A percentile compares a stretch with the other conserved stretches of the same genome.
Conservation (phyloP, 2,888 invertebrate species). For the Hermaeophaga mercurialis region DNA sequence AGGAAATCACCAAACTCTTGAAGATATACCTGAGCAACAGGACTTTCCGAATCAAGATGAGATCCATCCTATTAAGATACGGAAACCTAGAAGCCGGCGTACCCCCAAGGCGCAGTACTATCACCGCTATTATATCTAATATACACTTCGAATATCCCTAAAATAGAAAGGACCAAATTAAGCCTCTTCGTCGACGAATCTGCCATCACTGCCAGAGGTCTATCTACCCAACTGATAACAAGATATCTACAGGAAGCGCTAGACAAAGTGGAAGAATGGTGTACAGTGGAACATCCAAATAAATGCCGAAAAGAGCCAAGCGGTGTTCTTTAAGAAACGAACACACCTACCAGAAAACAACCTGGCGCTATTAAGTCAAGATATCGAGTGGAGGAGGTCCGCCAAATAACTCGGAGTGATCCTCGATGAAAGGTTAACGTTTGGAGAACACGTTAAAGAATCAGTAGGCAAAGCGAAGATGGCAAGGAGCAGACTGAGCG, state of each 20-base stretch:
- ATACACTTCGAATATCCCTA: constrained; percentile 19
- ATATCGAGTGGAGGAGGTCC: background rate
- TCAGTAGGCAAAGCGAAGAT: too few species aligned
- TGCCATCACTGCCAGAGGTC: constrained; percentile 11
- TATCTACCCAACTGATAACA: background rate
- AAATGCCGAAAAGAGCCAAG: too few species aligned
- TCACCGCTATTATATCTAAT: constrained; percentile 10
- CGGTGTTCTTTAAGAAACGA: too few species aligned
- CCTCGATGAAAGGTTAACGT: too few species aligned
- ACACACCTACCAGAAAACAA: background rate
- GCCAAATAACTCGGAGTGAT: constrained; percentile 13
- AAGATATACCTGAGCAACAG: constrained; percentile 8
- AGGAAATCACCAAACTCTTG: too few species aligned
- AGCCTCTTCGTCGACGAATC: constrained; percentile 31
- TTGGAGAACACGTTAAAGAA: too few species aligned
- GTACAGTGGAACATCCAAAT: too few species aligned
- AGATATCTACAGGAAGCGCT: too few species aligned
- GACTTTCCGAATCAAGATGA: background rate
- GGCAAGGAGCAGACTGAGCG: too few species aligned
- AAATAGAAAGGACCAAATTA: background rate
- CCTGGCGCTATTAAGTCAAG: background rate
- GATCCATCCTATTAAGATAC: background rate
- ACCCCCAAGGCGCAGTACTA: too few species aligned
- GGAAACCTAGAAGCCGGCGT: constrained; percentile 11
- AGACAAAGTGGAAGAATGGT: too few species aligned